Conservation (phyloP, 2,113 vertebrate genomes). For the Dolichotis patagonum region DNA sequence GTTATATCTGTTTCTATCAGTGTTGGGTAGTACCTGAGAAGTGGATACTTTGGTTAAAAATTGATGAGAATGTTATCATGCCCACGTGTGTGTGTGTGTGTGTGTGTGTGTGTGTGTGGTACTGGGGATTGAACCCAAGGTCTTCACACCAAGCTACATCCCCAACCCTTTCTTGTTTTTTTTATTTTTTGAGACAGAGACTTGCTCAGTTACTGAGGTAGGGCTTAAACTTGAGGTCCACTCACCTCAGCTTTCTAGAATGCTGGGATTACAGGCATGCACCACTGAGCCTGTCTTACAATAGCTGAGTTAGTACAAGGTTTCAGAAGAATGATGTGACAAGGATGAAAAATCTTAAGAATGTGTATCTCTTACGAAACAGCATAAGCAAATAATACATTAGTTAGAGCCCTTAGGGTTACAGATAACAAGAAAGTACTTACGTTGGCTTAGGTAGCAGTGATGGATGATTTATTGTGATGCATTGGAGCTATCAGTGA, state of each 20-base stretch:
- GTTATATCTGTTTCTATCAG: neutral
- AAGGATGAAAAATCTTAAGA: neutral
- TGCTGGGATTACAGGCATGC: neutral
- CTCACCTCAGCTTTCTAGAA: neutral
- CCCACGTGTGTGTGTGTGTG: neutral
- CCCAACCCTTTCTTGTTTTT: neutral
- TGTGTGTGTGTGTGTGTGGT: neutral
- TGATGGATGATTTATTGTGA: neutral
- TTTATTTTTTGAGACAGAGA: neutral
- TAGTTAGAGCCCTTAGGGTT: neutral
- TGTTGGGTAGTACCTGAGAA: neutral
- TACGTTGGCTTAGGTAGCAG: neutral
- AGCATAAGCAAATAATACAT: neutral
- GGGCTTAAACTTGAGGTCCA: neutral
- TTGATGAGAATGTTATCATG: neutral
- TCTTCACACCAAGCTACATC: neutral
- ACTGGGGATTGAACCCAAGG: neutral
- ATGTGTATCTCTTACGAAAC: neutral
- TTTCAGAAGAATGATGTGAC: neutral
- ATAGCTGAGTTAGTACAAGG: neutral
- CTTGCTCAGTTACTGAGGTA: neutral
- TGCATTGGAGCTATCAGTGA: neutral
- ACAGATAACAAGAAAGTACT: constrained; percentile 21
- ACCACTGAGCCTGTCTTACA: neutral
- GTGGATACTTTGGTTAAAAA: neutral